Percentiles rank a stretch among this genome's conserved stretches.
Evolutionary conservation across 2,888 invertebrate genomes (phyloP).

Genomic region (Melolontha melolontha): DNA sequence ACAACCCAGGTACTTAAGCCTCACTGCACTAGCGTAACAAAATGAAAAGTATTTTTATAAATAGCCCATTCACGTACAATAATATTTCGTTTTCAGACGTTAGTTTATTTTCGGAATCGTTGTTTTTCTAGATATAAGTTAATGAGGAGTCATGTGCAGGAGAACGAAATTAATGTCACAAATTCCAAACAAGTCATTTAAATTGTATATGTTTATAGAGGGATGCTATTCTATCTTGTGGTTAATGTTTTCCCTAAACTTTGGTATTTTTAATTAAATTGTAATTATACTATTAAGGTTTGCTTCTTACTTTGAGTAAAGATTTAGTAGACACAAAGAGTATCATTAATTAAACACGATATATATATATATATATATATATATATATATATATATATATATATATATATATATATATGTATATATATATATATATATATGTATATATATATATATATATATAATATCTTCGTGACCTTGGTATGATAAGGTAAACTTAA

Average conservation of each 20-base stretch:
- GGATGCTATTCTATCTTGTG: neutral
- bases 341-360: too few species aligned
- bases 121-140: conserved; percentile 38
- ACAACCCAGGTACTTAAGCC: conserved; percentile 25
- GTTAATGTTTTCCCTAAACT: conserved; percentile 15
- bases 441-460: too few species aligned
- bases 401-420: too few species aligned
- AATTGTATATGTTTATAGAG: conserved; percentile 10
- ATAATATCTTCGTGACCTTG: too few species aligned
- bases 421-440: too few species aligned
- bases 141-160: conserved; percentile 34
- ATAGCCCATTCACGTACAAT: conserved; percentile 39
- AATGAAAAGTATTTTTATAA: conserved; percentile 36
- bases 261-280: neutral
- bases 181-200: conserved; percentile 30
- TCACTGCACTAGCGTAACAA: neutral
- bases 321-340: too few species aligned
- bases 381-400: too few species aligned
- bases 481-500: too few species aligned
- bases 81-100: conserved; percentile 32
- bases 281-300: too few species aligned
- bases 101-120: conserved; percentile 36
- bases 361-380: too few species aligned
- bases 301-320: too few species aligned
- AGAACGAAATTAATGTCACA: conserved; percentile 21